Conservation (phyloP, 2,888 invertebrate species). For the Ariolimax columbianus region DNA sequence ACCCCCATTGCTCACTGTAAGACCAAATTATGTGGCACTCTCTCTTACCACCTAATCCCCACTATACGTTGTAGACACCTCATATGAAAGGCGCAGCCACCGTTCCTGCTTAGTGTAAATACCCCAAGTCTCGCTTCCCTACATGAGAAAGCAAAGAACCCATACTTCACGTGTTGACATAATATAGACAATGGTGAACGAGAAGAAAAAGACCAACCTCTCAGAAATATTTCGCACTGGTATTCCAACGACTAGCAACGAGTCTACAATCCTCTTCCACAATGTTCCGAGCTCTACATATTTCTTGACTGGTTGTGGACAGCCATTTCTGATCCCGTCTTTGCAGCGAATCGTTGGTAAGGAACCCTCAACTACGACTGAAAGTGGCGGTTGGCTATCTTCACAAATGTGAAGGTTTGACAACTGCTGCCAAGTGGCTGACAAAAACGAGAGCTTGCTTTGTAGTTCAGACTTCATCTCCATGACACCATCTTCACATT, state of each 20-base stretch:
- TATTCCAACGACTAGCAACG: constrained; percentile 24
- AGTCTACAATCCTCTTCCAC: constrained; percentile 36
- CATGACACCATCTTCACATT: background rate
- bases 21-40: no score
- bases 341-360: background rate
- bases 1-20: no score
- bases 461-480: background rate
- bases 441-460: constrained; percentile 2
- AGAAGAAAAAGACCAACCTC: no score
- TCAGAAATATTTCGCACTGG: constrained; percentile 18
- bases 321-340: background rate
- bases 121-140: no score
- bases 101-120: no score
- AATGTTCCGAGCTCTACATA: constrained; percentile 4
- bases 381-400: background rate
- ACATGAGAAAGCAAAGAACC: no score
- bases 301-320: background rate
- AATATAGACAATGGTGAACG: no score
- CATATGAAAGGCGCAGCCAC: no score
- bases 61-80: no score
- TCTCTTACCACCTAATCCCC: no score
- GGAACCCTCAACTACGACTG: constrained; percentile 1
- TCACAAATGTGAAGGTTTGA: background rate
- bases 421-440: constrained; percentile 26
- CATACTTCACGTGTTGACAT: no score